Evolutionary conservation across 2,113 vertebrate species (phyloP).

Genomic region (Hypanus sabinus): DNA sequence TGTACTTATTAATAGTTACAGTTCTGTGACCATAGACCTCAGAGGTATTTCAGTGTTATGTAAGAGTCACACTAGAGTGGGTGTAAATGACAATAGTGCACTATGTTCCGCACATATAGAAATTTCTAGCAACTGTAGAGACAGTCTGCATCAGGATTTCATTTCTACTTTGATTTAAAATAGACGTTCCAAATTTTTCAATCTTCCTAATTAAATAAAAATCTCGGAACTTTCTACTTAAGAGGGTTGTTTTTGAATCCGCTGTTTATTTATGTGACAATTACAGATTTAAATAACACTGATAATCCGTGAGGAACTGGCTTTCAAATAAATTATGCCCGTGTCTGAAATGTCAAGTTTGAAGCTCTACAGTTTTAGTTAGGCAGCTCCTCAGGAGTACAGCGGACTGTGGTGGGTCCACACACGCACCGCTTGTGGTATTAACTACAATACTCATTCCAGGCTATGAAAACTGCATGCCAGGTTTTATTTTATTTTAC

Average conservation of each 20-base stretch:
- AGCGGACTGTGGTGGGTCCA: conserved; percentile 42
- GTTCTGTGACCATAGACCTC: not conserved
- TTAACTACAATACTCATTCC: not conserved
- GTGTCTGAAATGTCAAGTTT: conserved; percentile 48
- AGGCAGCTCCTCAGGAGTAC: conserved; percentile 38
- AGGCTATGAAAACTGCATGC: not conserved
- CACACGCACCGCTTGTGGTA: not conserved
- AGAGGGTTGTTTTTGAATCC: not conserved
- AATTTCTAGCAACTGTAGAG: not conserved
- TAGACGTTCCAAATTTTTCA: not conserved
- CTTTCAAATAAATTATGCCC: conserved; percentile 39
- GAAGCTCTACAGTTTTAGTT: conserved; percentile 48
- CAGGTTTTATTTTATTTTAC: conserved; percentile 13
- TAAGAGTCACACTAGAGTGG: not conserved
- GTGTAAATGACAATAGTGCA: not conserved
- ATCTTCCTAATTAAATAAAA: not conserved
- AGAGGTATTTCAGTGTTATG: not conserved
- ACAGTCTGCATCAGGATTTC: not conserved
- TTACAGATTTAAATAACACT: conserved; percentile 28
- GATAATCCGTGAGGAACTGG: conserved; percentile 31
- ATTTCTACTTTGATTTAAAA: not conserved
- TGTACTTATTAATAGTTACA: not conserved
- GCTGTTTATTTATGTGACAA: not conserved
- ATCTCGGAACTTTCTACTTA: not conserved
- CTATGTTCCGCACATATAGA: not conserved